phyloP scores from a whole-genome alignment of 2,113 vertebrate genomes.

The Notechis scutatus region DNA sequence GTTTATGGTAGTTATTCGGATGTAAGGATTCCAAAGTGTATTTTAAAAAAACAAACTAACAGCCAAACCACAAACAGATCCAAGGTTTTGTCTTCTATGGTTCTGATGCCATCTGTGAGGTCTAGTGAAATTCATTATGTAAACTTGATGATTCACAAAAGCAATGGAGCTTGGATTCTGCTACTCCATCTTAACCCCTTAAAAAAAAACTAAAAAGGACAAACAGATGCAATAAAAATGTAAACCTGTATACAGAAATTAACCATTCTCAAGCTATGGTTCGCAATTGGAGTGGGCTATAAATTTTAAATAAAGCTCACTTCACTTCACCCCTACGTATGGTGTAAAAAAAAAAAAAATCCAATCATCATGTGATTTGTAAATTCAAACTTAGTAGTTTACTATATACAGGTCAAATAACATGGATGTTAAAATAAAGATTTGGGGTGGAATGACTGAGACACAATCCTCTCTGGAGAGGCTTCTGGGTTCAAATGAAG shows the following conservation, averaged over 20 bases:
- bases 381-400: conserved; percentile 53
- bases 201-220: conserved; percentile 30
- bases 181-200: not conserved
- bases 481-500: not conserved
- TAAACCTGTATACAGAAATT: not conserved
- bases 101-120: conserved; percentile 68
- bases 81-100: conserved; percentile 67
- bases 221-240: conserved; percentile 32
- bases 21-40: conserved; percentile 76
- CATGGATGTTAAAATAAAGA: conserved; percentile 36
- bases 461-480: not conserved
- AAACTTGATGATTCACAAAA: conserved; percentile 62
- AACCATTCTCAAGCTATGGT: not conserved
- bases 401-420: conserved; percentile 51
- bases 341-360: not conserved
- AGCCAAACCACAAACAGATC: conserved; percentile 72
- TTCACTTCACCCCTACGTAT: conserved; percentile 44
- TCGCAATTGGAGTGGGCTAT: not conserved
- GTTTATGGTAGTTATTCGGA: conserved; percentile 76
- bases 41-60: conserved; percentile 56
- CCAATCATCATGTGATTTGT: conserved; percentile 24
- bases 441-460: not conserved
- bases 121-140: conserved; percentile 52
- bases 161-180: conserved; percentile 45
- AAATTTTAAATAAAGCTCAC: not conserved